Base-by-base conservation (phyloP, 2,888 invertebrate species). In the Macaria notata region DNA sequence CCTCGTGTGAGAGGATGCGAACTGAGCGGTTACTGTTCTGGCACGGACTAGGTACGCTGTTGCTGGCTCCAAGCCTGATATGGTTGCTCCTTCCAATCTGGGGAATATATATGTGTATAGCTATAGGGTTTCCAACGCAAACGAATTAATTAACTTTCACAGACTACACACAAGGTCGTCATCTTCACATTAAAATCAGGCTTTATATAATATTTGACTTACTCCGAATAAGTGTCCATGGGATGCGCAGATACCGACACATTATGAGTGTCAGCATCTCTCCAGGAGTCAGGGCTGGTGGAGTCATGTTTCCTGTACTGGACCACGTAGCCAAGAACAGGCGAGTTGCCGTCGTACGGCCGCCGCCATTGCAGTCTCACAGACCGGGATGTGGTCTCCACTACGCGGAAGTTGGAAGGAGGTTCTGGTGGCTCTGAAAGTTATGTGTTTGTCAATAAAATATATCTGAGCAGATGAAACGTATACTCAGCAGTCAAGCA, bases 331-430 rank as follows among this genome's bases (percentile, higher is more conserved):
- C 95, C 95, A 45, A 95, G 86, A 30, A 96, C 95, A 0, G 96
- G 96, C 42, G 95, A 96, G 80, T 96, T 96, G 3, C 96, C 96
- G 69, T 96, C 95, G 73, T 95, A 96, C 1, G 95, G 94, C 59
- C 94, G 90, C 50, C 94, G 93, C 96, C 96, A 96, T 50, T 95
- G 88, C 5, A 91, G 71, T 3, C 86, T 81, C 41, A 95, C 93
- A 30, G 94, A 92, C 57, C 95, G 86, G 3, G 94, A 94, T 0
- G 93, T 93, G 31, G 94, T 92, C 75, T 95, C 94, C 54, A 94
- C 79, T 7, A 95, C 93, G 69, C 94, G 93, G 53, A 95, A 88
- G 68, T 94, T 92, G 30, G 93, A 92, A 30, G 95, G 95, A 29
- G 94, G 94, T 83, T 96, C 96, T 0, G 96, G 96, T 19, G 95